A percentile compares a stretch with the other conserved stretches of the same genome.
Conservation (phyloP, 1,140 invertebrate species). For the Pararge aegeria region DNA sequence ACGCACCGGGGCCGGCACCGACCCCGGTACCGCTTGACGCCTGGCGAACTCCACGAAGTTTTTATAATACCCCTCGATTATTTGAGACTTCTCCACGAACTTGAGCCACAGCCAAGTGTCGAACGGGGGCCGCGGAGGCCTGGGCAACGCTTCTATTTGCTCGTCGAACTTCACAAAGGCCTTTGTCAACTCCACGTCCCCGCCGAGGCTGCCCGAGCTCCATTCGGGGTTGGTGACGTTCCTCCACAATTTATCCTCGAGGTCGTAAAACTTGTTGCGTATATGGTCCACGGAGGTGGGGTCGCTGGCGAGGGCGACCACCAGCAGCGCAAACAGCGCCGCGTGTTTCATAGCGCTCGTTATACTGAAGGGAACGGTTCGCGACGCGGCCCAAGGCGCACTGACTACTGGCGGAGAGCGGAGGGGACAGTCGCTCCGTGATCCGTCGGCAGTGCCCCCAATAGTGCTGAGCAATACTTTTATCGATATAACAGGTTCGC, state of each 20-base stretch:
- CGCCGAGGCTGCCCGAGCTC: slow-evolving; percentile 61
- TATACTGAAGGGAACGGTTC: slow-evolving; percentile 35
- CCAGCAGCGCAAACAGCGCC: slow-evolving; percentile 59
- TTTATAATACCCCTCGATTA: slow-evolving; percentile 81
- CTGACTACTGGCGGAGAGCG: slow-evolving; percentile 37
- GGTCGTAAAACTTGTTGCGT: slow-evolving; percentile 78
- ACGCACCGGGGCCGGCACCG: slow-evolving; percentile 70
- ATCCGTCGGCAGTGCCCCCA: slow-evolving; percentile 29
- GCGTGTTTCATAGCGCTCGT: slow-evolving; percentile 47
- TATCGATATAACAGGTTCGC: not conserved
- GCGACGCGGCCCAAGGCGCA: slow-evolving; percentile 45
- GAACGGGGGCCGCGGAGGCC: slow-evolving; percentile 61
- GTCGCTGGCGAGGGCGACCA: slow-evolving; percentile 44
- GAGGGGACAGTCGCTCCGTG: slow-evolving; percentile 40
- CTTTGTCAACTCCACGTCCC: slow-evolving; percentile 79
- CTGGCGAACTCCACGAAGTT: slow-evolving; percentile 81
- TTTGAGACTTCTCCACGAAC: slow-evolving; percentile 76
- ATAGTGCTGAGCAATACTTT: not conserved
- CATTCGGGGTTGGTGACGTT: slow-evolving; percentile 70
- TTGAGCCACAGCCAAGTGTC: slow-evolving; percentile 81
- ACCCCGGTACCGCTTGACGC: slow-evolving; percentile 69
- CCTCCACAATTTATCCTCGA: slow-evolving; percentile 77
- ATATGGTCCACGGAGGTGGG: slow-evolving; percentile 76
- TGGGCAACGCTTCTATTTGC: slow-evolving; percentile 60
- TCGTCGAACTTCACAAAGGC: slow-evolving; percentile 80